phyloP scores from a whole-genome alignment of 1,140 invertebrate genomes.

The Apis mellifera region Amel_HAv3.1 CM009933.2:6864001-6864500 shows the following conservation, averaged over 20 bases:
- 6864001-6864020: slow-evolving; percentile 94
- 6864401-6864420: slow-evolving; percentile 98
- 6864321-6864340: background rate
- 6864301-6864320: background rate
- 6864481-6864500: slow-evolving; percentile 93
- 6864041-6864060: slow-evolving; percentile 96
- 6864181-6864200: slow-evolving; percentile 97
- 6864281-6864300: too few species aligned
- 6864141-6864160: slow-evolving; percentile 95
- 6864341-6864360: background rate
- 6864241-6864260: slow-evolving; percentile 94
- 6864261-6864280: slow-evolving; percentile 86
- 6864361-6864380: background rate
- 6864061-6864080: slow-evolving; percentile 96
- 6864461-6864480: slow-evolving; percentile 94
- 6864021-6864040: slow-evolving; percentile 98
- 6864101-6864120: slow-evolving; percentile 91
- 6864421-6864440: slow-evolving; percentile 98
- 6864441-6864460: slow-evolving; percentile 99
- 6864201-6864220: slow-evolving; percentile 98
- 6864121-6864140: slow-evolving; percentile 98
- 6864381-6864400: slow-evolving; percentile 84
- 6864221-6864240: slow-evolving; percentile 97
- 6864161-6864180: slow-evolving; percentile 94
- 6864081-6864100: slow-evolving; percentile 97